These are phyloP conservation scores for Oxyruncus cristatus DNA, from an alignment of 2,113 vertebrate genomes.

Conservation along the genomic window DNA sequence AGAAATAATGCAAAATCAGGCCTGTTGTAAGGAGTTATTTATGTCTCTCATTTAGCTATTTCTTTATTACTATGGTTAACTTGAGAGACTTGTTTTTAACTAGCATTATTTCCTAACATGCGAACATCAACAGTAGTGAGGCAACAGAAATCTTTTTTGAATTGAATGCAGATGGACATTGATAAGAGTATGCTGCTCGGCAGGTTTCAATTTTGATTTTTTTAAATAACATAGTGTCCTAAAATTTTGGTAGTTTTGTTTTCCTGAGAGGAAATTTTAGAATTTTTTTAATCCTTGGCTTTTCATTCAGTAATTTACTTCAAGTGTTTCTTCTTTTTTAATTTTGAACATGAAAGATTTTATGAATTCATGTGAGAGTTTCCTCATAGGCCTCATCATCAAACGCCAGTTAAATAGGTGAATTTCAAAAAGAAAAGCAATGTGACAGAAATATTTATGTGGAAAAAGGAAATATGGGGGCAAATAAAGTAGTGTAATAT, in stretches of 20 bases:
- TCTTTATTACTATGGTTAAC: neutral
- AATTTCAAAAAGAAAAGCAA: neutral
- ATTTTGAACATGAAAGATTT: neutral
- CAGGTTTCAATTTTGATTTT: neutral
- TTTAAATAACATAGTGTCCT: neutral
- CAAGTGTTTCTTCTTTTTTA: neutral
- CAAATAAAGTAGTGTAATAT: neutral
- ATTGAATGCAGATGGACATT: neutral
- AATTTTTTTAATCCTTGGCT: neutral
- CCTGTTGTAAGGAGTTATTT: constrained; percentile 22
- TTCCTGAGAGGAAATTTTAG: neutral
- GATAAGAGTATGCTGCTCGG: neutral
- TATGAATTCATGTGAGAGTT: neutral
- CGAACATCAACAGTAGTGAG: neutral
- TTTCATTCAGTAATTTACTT: neutral
- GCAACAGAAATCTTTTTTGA: neutral
- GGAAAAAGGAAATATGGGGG: neutral
- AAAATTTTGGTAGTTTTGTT: neutral
- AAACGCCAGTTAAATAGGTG: neutral
- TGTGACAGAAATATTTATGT: neutral
- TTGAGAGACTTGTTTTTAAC: constrained; percentile 20
- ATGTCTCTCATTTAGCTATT: constrained; percentile 7
- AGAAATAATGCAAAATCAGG: neutral
- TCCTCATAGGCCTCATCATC: neutral
- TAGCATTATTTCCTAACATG: neutral